Evolutionary conservation across 2,888 invertebrate genomes (phyloP).

Genomic region (Dromius quadrimaculatus): DNA sequence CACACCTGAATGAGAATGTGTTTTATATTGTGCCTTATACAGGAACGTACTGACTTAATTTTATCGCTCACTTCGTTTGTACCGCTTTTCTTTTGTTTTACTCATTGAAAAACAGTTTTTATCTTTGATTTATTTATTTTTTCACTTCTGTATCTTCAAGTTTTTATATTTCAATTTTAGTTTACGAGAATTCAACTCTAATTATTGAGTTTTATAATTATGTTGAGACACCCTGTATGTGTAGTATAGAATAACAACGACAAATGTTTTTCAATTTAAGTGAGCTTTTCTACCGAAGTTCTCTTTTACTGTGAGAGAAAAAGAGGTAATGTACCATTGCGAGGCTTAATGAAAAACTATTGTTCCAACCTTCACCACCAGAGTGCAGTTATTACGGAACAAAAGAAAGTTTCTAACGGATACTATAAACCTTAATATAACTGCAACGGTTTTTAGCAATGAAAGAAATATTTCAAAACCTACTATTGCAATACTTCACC

Average conservation of each 20-base stretch:
- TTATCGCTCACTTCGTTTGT: conserved; percentile 44
- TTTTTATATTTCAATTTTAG: too few relatives aligned
- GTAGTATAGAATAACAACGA: too few relatives aligned
- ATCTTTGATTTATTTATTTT: conserved; percentile 7
- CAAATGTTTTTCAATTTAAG: conserved; percentile 30
- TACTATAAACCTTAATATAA: conserved; percentile 47
- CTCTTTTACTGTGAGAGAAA: conserved; percentile 15
- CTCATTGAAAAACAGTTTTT: conserved; percentile 7
- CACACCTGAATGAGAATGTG: conserved; percentile 52
- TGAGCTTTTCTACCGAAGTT: conserved; percentile 10
- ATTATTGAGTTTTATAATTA: too few relatives aligned
- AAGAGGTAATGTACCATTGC: conserved; percentile 48
- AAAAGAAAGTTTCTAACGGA: conserved; percentile 42
- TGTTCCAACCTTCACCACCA: conserved; percentile 36
- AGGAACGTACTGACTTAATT: conserved; percentile 47
- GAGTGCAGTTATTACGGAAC: conserved; percentile 50
- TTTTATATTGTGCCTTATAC: conserved; percentile 40
- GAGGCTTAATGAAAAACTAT: conserved; percentile 48
- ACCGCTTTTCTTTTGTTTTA: conserved; percentile 16
- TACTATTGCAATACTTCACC: conserved; percentile 14
- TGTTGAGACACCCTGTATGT: too few relatives aligned
- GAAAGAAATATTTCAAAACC: conserved; percentile 33
- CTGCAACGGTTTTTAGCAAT: conserved; percentile 21
- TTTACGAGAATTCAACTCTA: too few relatives aligned
- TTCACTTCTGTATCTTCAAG: too few relatives aligned